phyloP scores from a whole-genome alignment of 2,888 invertebrate species.

The Endomychus coccineus region DNA sequence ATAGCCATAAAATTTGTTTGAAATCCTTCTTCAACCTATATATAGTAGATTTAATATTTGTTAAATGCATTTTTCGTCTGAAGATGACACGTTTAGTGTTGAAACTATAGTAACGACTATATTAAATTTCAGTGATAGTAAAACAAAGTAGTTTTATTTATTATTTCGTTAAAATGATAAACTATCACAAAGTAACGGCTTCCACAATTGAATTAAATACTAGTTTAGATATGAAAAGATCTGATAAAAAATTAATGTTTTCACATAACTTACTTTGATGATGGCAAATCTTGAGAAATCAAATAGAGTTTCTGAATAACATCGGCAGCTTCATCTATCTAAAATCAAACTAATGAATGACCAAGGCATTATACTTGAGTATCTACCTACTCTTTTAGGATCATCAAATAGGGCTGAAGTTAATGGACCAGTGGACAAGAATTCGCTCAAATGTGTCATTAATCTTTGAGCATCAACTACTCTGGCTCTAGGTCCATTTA shows the following conservation, averaged over 20 bases:
- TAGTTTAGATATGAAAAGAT: background rate
- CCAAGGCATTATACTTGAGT: background rate
- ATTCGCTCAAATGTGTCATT: slow-evolving; percentile 87
- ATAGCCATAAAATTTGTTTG: too few species aligned
- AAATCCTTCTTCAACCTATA: too few species aligned
- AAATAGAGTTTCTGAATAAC: slow-evolving; percentile 93
- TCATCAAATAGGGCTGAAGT: slow-evolving; percentile 83
- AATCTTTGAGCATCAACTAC: slow-evolving; percentile 92
- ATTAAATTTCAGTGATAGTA: too few species aligned
- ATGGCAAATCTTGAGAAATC: slow-evolving; percentile 90
- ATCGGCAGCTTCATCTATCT: slow-evolving; percentile 93
- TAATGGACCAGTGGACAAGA: slow-evolving; percentile 77
- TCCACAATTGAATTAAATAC: slow-evolving; percentile 1
- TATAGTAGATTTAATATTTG: too few species aligned
- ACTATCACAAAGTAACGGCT: too few species aligned
- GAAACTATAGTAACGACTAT: too few species aligned
- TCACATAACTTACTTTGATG: slow-evolving; percentile 56
- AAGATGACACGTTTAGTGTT: too few species aligned
- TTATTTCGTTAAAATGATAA: too few species aligned
- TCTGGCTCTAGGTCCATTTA: slow-evolving; percentile 87
- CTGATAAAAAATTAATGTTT: background rate
- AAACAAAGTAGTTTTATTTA: too few species aligned
- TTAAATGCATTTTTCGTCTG: too few species aligned
- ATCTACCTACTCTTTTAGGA: slow-evolving; percentile 56
- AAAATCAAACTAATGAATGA: too few species aligned